A percentile compares a stretch with the other conserved stretches of the same genome.
phyloP scores from a whole-genome alignment of 1,140 invertebrate species.

The Lordiphosa clarofinis region DNA sequence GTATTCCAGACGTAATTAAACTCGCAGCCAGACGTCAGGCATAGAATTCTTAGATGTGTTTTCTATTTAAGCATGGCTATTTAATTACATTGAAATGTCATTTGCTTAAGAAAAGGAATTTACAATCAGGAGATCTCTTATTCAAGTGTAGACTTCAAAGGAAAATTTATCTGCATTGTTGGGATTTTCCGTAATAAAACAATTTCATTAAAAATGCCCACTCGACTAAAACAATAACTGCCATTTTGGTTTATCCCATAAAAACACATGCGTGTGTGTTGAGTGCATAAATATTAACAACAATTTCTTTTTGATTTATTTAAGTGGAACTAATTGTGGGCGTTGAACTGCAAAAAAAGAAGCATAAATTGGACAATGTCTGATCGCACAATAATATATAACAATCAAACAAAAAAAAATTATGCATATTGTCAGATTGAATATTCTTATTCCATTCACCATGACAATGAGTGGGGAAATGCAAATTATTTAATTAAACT shows the following conservation, averaged over 20 bases:
- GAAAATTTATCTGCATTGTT: no score
- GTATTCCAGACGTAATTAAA: constrained; percentile 50
- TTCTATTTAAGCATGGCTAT: constrained; percentile 44
- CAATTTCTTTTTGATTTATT: constrained; percentile 73
- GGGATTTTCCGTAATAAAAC: no score
- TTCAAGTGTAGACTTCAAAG: no score
- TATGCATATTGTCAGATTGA: constrained; percentile 45
- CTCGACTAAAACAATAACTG: constrained; percentile 26
- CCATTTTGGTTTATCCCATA: constrained; percentile 53
- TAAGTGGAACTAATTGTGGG: constrained; percentile 77
- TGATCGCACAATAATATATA: constrained; percentile 12
- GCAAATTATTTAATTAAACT: constrained; percentile 71
- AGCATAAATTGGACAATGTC: constrained; percentile 35
- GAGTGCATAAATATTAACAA: constrained; percentile 55
- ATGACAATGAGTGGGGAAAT: constrained; percentile 19
- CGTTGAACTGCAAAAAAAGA: constrained; percentile 72
- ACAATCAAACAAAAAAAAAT: constrained; percentile 9
- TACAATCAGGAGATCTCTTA: no score
- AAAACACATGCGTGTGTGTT: constrained; percentile 9
- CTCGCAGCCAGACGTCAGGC: constrained; percentile 16
- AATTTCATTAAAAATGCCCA: constrained; percentile 11
- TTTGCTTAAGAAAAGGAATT: constrained; percentile 22
- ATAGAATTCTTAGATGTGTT: constrained; percentile 6
- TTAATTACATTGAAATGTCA: constrained; percentile 58
- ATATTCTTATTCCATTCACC: constrained; percentile 21